Conservation (phyloP, 2,888 invertebrate species). For the Leptinotarsa tumamoca region DNA sequence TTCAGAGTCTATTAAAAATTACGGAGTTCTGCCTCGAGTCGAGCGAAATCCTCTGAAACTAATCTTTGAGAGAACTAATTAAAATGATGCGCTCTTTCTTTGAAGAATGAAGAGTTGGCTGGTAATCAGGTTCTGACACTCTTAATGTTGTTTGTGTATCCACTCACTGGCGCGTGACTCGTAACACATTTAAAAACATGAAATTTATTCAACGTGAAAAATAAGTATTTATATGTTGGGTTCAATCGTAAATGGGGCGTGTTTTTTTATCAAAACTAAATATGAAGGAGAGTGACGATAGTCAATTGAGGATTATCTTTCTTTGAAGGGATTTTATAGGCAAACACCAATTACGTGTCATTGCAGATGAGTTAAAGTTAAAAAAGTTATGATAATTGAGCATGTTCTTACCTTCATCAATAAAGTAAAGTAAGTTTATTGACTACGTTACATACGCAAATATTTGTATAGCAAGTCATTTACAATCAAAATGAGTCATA, state of each 20-base stretch:
- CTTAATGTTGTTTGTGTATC: conserved; percentile 16
- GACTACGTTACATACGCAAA: no score
- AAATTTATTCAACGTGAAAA: conserved; percentile 5
- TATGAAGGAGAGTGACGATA: not conserved
- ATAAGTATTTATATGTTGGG: not conserved
- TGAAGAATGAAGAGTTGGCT: not conserved
- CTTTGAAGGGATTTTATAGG: not conserved
- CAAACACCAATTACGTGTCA: no score
- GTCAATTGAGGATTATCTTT: not conserved
- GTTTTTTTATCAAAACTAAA: not conserved
- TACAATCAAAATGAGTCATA: no score
- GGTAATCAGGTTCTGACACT: conserved; percentile 4
- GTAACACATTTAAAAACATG: conserved; percentile 10
- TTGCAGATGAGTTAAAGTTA: no score
- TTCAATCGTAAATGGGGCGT: not conserved
- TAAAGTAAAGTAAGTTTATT: no score
- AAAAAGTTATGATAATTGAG: no score
- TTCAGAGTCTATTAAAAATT: not conserved
- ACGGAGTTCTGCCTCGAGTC: not conserved
- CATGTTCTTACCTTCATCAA: no score
- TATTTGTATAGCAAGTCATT: no score
- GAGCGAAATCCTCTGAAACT: not conserved
- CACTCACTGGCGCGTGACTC: not conserved
- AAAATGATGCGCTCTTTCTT: conserved; percentile 19
- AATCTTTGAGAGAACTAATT: conserved; percentile 6